Evolutionary conservation across 1,140 invertebrate genomes (phyloP).

Genomic region (Ooceraea biroi): DNA sequence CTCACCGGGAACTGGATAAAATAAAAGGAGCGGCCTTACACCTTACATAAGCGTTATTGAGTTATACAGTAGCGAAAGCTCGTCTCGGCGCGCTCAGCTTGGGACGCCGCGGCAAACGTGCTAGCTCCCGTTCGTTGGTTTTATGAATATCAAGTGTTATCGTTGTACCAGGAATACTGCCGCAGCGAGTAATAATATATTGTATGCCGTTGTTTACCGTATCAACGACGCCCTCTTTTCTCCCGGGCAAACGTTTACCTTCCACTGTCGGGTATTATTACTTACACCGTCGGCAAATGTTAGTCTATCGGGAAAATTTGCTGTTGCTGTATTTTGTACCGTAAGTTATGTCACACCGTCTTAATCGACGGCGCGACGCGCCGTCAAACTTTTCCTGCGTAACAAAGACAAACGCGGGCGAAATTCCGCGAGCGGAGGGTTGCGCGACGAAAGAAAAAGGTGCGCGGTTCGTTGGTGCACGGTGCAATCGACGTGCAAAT

Average conservation of each 20-base stretch:
- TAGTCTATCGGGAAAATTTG: conserved; percentile 71
- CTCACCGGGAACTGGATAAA: conserved; percentile 23
- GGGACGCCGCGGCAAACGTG: conserved; percentile 17
- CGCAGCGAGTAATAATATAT: conserved; percentile 40
- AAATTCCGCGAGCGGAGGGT: background rate
- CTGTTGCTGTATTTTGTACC: conserved; percentile 49
- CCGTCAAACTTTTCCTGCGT: background rate
- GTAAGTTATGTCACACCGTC: conserved; percentile 55
- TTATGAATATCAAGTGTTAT: conserved; percentile 68
- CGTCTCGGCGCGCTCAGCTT: conserved; percentile 33
- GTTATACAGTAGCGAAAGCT: conserved; percentile 45
- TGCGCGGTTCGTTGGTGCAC: too few relatives aligned
- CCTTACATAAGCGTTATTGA: conserved; percentile 58
- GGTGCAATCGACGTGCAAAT: too few relatives aligned
- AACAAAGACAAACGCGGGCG: background rate
- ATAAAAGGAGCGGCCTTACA: conserved; percentile 27
- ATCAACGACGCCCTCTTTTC: conserved; percentile 68
- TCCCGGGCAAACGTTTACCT: conserved; percentile 71
- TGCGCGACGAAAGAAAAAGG: too few relatives aligned
- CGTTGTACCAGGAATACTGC: conserved; percentile 45
- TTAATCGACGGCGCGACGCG: conserved; percentile 30
- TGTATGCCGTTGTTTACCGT: conserved; percentile 67
- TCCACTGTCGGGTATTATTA: conserved; percentile 70
- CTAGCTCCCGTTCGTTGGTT: conserved; percentile 42
- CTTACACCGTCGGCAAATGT: conserved; percentile 67